These are phyloP conservation scores for Rhyzopertha dominica DNA, from an alignment of 1,140 invertebrate genomes.

Conservation along the genomic window DNA sequence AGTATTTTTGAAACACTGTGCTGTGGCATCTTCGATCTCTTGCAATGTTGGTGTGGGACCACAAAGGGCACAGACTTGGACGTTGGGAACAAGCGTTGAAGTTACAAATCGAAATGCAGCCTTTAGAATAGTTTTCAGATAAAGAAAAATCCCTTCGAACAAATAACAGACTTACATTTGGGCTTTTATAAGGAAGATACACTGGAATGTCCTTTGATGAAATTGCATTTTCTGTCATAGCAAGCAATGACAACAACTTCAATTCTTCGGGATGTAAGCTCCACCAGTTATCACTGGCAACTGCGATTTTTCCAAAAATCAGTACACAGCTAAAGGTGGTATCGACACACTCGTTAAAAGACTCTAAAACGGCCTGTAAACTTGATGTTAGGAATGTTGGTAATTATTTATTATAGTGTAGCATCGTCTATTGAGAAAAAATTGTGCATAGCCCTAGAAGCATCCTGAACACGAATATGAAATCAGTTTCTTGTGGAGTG, in stretches of 20 bases:
- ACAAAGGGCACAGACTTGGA: slow-evolving; percentile 72
- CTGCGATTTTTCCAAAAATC: slow-evolving; percentile 67
- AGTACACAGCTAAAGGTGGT: slow-evolving; percentile 75
- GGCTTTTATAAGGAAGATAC: slow-evolving; percentile 77
- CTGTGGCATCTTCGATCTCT: slow-evolving; percentile 66
- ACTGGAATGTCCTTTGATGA: slow-evolving; percentile 71
- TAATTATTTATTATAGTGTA: too few species aligned
- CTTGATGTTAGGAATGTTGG: slow-evolving; percentile 22
- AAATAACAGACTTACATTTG: slow-evolving; percentile 56
- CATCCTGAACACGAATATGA: too few species aligned
- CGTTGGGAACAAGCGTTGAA: slow-evolving; percentile 64
- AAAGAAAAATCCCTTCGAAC: too few species aligned
- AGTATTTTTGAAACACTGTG: slow-evolving; percentile 67
- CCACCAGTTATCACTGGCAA: slow-evolving; percentile 76
- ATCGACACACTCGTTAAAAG: slow-evolving; percentile 68
- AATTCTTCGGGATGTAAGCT: slow-evolving; percentile 66
- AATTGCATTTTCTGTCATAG: slow-evolving; percentile 57
- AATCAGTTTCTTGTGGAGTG: too few species aligned
- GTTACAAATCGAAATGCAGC: slow-evolving; percentile 75
- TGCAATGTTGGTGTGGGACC: slow-evolving; percentile 67
- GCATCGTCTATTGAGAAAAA: too few species aligned
- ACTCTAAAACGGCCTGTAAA: slow-evolving; percentile 66
- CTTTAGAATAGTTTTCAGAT: slow-evolving; percentile 49
- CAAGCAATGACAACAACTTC: slow-evolving; percentile 64
- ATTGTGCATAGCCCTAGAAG: too few species aligned